Evolutionary conservation across 2,797 vertebrate genomes (phyloP), one percentile per base, ranked within the genome.

Genomic region (Hoplostethus mediterraneus): DNA sequence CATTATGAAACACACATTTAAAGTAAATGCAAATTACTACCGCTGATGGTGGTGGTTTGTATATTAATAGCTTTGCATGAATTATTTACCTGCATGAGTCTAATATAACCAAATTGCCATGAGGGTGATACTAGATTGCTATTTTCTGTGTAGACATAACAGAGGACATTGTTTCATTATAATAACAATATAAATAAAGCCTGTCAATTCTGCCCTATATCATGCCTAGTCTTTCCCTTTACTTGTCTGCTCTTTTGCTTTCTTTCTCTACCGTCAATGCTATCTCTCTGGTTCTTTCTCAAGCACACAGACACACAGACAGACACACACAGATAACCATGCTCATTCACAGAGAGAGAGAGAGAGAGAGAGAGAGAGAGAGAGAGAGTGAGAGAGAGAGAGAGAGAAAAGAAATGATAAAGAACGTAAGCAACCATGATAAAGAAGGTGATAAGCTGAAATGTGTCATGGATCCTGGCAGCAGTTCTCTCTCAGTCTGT

Each of bases 391-490:
- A 36, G 33, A 36, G 33, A 36, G 33, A 36, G 33, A 8, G 6
- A 6, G 33, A 36, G 7, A 51, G 51, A 60, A 61, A 9, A 42
- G 40, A 75, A 71, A 79, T 72, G 28, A 68, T 62, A 77, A 74
- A 65, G 55, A 75, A 84, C 67, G 33, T 65, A 64, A 72, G 65
- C 57, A 72, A 52, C 71, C 40, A 67, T 68, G 82, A 83, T 70
- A 61, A 62, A 79, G 57, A 44, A 80, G 67, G 51, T 70, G 81
- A 64, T 80, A 74, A 79, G 75, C 14, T 72, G 28, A 83, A 78
- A 81, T 61, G 77, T 28, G 28, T 28, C 28, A 28, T 28, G 28
- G 28, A 28, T 28, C 28, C 28, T 28, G 28, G 28, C 28, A 28
- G 28, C 28, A 28, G 28, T 28, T 28, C 2, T 28, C 28, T 2